Evolutionary conservation across 2,113 vertebrate genomes (phyloP).

Genomic region (Aix galericulata): DNA sequence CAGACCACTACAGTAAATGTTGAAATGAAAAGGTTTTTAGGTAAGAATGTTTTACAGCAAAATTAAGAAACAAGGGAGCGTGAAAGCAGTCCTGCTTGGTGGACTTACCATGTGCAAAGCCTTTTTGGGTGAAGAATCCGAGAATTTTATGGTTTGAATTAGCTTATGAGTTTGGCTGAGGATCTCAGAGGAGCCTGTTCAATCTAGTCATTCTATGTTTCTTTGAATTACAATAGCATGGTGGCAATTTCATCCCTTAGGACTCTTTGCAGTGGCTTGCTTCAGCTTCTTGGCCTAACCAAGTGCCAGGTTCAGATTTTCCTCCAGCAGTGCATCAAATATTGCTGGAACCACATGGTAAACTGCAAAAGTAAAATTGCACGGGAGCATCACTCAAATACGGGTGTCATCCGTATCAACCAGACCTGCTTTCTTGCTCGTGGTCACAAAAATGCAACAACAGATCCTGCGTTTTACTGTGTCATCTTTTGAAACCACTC

Average conservation of each 20-base stretch:
- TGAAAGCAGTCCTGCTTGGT: not conserved
- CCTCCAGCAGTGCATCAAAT: not conserved
- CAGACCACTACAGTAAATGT: accelerated
- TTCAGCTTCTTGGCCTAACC: not conserved
- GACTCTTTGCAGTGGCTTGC: not conserved
- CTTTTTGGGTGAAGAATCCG: not conserved
- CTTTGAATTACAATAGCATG: accelerated
- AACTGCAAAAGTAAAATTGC: not conserved
- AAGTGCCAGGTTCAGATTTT: not conserved
- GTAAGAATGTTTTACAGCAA: not conserved
- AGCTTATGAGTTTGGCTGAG: not conserved
- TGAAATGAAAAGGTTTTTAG: not conserved
- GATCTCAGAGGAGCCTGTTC: not conserved
- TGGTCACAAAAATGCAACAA: accelerated
- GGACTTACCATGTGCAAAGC: accelerated
- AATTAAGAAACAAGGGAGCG: not conserved
- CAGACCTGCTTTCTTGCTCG: accelerated
- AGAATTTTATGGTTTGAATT: not conserved
- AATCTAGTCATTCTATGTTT: too few species aligned
- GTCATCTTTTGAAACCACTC: not conserved
- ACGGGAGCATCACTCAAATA: not conserved
- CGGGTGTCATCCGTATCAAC: not conserved
- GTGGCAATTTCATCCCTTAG: not conserved
- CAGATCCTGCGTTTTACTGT: not conserved
- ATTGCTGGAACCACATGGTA: accelerated